A percentile compares a stretch with the other conserved stretches of the same genome.
Evolutionary conservation across 2,113 vertebrate species (phyloP).

Genomic region (Scatophagus argus): DNA sequence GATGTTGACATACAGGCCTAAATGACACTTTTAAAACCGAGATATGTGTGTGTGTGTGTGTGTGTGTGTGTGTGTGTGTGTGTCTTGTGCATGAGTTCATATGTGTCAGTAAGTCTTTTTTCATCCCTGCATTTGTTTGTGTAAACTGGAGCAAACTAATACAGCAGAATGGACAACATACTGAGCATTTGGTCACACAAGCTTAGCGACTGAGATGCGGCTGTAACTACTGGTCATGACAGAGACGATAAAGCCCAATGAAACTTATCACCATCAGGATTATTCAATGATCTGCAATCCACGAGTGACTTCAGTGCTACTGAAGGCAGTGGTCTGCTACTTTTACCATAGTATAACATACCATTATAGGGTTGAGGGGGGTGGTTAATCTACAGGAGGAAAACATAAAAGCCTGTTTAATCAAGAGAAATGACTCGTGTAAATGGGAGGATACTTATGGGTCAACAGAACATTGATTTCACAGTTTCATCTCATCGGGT

Average conservation of each 20-base stretch:
- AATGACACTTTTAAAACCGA: conserved; percentile 20
- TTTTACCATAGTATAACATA: conserved; percentile 16
- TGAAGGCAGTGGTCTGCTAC: neutral
- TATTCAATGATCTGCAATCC: conserved; percentile 56
- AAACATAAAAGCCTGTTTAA: conserved; percentile 37
- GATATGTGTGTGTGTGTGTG: neutral
- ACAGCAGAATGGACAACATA: conserved; percentile 31
- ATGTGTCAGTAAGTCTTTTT: neutral
- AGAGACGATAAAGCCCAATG: conserved; percentile 33
- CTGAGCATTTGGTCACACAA: conserved; percentile 1
- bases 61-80: no score
- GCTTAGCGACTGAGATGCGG: conserved; percentile 28
- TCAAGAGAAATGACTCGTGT: conserved; percentile 2
- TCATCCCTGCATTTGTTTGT: conserved; percentile 29
- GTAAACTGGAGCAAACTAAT: conserved; percentile 43
- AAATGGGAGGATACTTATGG: neutral
- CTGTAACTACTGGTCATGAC: conserved; percentile 41
- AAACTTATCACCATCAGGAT: conserved; percentile 52
- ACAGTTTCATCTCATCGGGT: conserved; percentile 1
- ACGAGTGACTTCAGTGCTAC: conserved; percentile 19
- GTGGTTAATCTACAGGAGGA: neutral
- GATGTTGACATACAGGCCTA: conserved; percentile 34
- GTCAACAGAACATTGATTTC: neutral
- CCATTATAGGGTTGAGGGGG: neutral
- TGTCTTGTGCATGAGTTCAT: neutral